Base-by-base conservation (phyloP, 2,113 vertebrate genomes). In the Poeciliopsis turrubarensis region DNA sequence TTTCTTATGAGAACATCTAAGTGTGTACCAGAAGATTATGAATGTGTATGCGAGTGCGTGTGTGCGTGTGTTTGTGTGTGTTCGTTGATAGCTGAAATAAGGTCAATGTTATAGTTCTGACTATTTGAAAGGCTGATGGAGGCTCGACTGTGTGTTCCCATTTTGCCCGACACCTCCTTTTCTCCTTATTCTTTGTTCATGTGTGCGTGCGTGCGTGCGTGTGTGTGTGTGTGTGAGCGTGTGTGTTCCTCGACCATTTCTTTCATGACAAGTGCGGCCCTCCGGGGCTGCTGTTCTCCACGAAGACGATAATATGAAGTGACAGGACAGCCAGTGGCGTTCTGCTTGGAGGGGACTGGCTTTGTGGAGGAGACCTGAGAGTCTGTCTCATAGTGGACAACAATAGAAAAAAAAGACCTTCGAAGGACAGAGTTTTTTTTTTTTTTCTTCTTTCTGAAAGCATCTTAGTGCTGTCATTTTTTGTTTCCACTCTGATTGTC, bases 281-380 rank as follows among this genome's bases (percentile, higher is more conserved):
- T 88, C 72, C 11, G 80, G 90, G 84, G 73, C 82, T 70, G 83
- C 84, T 80, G 80, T 89, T 91, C 80, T 84, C 81, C 70, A 61
- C 70, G 63, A 78, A 83, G 90, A 92, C 74, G 66, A 87, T 93
- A 91, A 94, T 86, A 79, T 88, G 85, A 91, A 88, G 86, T 89
- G 93, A 93, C 91, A 93, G 88, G 81, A 81, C 79, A 87, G 91
- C 85, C 89, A 84, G 81, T 83, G 76, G 87, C 82, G 79, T 25
- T 60, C 88, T 75, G 89, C 85, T 91, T 70, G 60, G 79, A 89
- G 90, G 79, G 73, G 80, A 90, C 87, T 87, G 76, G 85, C 88
- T 86, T 91, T 94, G 89, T 92, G 75, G 60, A 84, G 83, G 77
- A 89, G 85, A 86, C 86, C 84, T 78, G 32, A 73, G 86, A 88